Evolutionary conservation across 2,113 vertebrate species (phyloP).

Genomic region (Glaucomys volans): DNA sequence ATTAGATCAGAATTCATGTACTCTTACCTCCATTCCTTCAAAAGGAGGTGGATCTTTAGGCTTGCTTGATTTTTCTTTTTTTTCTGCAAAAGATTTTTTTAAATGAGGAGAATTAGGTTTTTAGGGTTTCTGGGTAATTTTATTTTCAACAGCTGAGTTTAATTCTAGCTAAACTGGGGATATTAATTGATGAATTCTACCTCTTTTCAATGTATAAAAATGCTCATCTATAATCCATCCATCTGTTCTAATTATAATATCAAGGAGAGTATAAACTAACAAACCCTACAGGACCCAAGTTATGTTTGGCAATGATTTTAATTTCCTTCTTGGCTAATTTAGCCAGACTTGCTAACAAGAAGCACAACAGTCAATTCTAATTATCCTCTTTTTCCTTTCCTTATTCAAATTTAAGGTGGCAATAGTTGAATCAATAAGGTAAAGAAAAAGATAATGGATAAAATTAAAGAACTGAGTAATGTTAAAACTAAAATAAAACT

Average conservation of each 20-base stretch:
- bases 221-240: not conserved
- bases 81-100: constrained; percentile 84
- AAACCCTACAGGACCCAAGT: not conserved
- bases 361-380: not conserved
- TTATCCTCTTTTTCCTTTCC: not conserved
- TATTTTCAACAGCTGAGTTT: constrained; percentile 56
- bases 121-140: constrained; percentile 35
- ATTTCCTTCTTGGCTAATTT: not conserved
- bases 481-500: constrained; percentile 34
- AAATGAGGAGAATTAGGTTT: constrained; percentile 20
- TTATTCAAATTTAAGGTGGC: constrained; percentile 41
- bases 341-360: constrained; percentile 21
- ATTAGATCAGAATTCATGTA: constrained; percentile 14
- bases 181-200: constrained; percentile 46
- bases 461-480: constrained; percentile 3
- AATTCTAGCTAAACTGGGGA: not conserved
- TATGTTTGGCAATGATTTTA: not conserved
- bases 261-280: not conserved
- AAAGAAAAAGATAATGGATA: constrained; percentile 21
- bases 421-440: not conserved
- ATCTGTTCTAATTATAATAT: not conserved
- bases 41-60: constrained; percentile 93
- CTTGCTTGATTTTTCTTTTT: constrained; percentile 91
- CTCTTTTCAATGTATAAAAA: not conserved
- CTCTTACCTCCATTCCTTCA: constrained; percentile 94